Evolutionary conservation across 2,888 invertebrate genomes (phyloP).

Genomic region (Rhimphoctona megacephalus): DNA sequence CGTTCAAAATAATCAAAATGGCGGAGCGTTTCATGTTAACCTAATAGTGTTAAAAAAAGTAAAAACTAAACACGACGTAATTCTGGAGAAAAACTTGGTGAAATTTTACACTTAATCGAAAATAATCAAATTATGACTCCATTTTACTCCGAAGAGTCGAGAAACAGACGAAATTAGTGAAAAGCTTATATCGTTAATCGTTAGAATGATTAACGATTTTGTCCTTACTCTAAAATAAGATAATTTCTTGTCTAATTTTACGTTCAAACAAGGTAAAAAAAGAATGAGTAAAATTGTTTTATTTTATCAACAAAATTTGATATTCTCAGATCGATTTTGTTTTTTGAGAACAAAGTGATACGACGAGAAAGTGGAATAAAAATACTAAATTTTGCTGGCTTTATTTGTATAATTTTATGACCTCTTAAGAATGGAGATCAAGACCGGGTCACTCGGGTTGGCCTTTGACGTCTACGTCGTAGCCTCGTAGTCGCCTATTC

Average conservation of each 20-base stretch:
- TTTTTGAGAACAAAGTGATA: background rate
- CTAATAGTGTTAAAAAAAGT: background rate
- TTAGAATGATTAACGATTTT: too few relatives aligned
- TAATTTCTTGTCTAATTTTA: too few relatives aligned
- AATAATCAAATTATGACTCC: background rate
- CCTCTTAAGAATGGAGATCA: slow-evolving; percentile 23
- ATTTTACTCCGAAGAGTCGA: background rate
- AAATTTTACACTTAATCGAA: background rate
- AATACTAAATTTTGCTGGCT: background rate
- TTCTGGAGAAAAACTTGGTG: background rate
- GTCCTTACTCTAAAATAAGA: background rate
- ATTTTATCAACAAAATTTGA: background rate
- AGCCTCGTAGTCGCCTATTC: slow-evolving; percentile 50
- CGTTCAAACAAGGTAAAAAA: too few relatives aligned
- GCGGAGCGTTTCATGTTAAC: background rate
- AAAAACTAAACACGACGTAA: background rate
- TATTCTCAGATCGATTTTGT: background rate
- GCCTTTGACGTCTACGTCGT: slow-evolving; percentile 64
- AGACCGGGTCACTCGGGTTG: slow-evolving; percentile 63
- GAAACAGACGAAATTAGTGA: background rate
- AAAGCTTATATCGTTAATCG: too few relatives aligned
- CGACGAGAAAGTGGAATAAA: background rate
- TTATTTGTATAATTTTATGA: slow-evolving; percentile 43
- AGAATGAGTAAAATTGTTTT: background rate
- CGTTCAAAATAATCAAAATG: background rate